phyloP scores from a whole-genome alignment of 2,113 vertebrate genomes.

The Microcebus lehilahytsara region DNA sequence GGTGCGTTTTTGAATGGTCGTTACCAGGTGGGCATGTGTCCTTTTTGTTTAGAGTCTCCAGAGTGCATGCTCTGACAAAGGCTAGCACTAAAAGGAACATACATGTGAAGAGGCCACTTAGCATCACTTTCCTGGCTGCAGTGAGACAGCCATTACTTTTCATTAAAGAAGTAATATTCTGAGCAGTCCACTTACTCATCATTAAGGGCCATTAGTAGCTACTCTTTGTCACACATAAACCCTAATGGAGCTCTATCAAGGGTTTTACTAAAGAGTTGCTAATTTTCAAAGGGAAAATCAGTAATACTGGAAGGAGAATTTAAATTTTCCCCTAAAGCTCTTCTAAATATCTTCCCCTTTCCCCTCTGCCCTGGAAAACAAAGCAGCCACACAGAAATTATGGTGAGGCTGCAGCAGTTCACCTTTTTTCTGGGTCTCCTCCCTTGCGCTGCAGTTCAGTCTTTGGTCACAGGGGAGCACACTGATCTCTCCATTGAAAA shows the following conservation, averaged over 20 bases:
- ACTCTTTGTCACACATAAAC: conserved; percentile 56
- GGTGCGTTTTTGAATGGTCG: conserved; percentile 22
- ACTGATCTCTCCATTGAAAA: conserved; percentile 17
- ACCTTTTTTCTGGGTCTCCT: not conserved
- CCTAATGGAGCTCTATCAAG: conserved; percentile 48
- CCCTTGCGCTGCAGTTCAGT: not conserved
- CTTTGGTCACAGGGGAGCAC: conserved; percentile 21
- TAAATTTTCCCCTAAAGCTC: conserved; percentile 27
- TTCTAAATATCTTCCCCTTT: conserved; percentile 33
- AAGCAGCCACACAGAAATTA: not conserved
- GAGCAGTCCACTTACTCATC: conserved; percentile 60
- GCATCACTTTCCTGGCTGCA: conserved; percentile 30
- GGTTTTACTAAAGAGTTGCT: conserved; percentile 67
- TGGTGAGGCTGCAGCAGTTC: not conserved
- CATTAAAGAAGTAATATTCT: conserved; percentile 71
- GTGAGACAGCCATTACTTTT: conserved; percentile 66
- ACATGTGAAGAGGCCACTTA: conserved; percentile 68
- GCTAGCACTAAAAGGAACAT: conserved; percentile 49
- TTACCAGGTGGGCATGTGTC: conserved; percentile 23
- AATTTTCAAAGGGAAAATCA: conserved; percentile 63
- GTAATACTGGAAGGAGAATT: conserved; percentile 55
- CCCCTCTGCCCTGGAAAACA: conserved; percentile 29
- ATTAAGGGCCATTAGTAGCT: conserved; percentile 66
- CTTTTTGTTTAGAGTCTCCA: conserved; percentile 49
- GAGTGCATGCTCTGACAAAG: conserved; percentile 24